Evolutionary conservation across 1,140 invertebrate species (phyloP).

Genomic region (Manduca sexta): DNA sequence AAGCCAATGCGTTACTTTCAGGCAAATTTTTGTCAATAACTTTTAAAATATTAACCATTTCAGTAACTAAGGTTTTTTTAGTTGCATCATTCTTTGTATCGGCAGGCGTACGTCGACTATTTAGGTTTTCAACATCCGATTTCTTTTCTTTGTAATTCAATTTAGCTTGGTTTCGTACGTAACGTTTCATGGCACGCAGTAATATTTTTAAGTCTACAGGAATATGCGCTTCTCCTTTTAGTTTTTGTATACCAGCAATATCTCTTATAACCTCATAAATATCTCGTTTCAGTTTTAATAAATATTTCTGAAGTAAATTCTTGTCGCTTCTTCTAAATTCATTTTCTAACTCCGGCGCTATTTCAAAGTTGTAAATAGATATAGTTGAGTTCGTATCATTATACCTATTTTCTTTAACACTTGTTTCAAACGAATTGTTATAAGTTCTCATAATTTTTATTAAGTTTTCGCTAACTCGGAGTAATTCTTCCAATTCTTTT

Average conservation of each 20-base stretch:
- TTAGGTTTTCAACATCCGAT: constrained; percentile 1
- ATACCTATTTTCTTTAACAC: not conserved
- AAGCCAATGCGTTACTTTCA: constrained; percentile 16
- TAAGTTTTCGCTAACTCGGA: constrained; percentile 22
- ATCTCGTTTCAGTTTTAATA: constrained; percentile 37
- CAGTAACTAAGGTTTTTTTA: not conserved
- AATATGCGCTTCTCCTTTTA: constrained; percentile 6
- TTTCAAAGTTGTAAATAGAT: constrained; percentile 23
- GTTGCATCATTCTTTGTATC: not conserved
- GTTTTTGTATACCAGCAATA: constrained; percentile 24
- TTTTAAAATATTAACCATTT: constrained; percentile 24
- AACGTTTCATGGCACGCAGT: constrained; percentile 31
- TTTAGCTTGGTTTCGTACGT: constrained; percentile 19
- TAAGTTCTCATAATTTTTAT: constrained; percentile 12
- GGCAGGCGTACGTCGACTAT: constrained; percentile 12
- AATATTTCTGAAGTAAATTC: constrained; percentile 21
- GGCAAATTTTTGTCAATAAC: constrained; percentile 25
- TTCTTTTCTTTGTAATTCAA: constrained; percentile 6
- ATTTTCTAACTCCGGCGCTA: constrained; percentile 13
- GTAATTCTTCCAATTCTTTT: constrained; percentile 26
- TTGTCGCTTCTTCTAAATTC: constrained; percentile 12
- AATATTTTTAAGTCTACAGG: constrained; percentile 26
- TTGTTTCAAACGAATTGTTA: not conserved
- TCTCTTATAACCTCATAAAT: constrained; percentile 35
- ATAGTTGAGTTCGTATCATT: constrained; percentile 11